phyloP scores from a whole-genome alignment of 2,888 invertebrate species.

The Drosophila limbata region DNA sequence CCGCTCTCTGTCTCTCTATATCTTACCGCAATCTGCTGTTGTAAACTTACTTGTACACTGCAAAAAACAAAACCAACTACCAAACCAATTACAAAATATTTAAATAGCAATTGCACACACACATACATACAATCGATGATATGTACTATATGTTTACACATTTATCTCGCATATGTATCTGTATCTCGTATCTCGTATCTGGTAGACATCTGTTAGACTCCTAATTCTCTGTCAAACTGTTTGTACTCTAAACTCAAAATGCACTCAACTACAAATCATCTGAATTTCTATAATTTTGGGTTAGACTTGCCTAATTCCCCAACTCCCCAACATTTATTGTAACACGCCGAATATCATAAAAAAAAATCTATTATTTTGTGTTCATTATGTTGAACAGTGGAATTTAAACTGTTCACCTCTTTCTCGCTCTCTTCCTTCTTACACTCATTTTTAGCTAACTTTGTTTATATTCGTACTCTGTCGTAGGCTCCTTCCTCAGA shows the following conservation, averaged over 20 bases:
- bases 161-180: constrained; percentile 11
- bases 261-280: constrained; percentile 6
- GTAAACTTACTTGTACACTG: constrained; percentile 39
- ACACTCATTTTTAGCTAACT: not conserved
- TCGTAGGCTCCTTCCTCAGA: not conserved
- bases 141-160: constrained; percentile 29
- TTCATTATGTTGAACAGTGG: too few relatives aligned
- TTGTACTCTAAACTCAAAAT: constrained; percentile 27
- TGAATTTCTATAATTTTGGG: not conserved
- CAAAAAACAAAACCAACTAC: constrained; percentile 21
- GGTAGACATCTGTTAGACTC: constrained; percentile 21
- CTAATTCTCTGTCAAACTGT: constrained; percentile 13
- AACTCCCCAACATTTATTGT: not conserved
- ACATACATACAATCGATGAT: constrained; percentile 19
- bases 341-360: too few relatives aligned
- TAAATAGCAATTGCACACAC: constrained; percentile 19
- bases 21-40: constrained; percentile 26
- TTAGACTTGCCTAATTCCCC: constrained; percentile 10
- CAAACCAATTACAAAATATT: constrained; percentile 18
- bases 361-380: not conserved
- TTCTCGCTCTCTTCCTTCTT: not conserved
- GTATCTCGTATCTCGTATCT: constrained; percentile 2
- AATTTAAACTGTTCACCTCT: not conserved
- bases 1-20: constrained; percentile 28
- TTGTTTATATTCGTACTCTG: not conserved